These are phyloP conservation scores for Meteorus cinctellus DNA, from an alignment of 2,888 invertebrate genomes.

Conservation along the genomic window DNA sequence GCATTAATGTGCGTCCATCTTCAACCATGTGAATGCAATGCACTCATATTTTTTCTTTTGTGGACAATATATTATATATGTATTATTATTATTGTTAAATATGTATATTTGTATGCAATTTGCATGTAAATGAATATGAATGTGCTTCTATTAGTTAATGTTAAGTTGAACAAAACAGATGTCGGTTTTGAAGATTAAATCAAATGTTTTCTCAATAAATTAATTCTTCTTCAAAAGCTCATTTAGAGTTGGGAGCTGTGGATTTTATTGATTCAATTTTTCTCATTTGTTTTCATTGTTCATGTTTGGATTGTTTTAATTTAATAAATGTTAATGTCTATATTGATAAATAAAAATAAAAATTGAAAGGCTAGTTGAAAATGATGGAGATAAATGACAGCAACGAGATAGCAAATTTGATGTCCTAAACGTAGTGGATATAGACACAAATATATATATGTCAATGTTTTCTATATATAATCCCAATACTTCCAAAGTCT, in stretches of 20 bases:
- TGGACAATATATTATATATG: conserved; percentile 9
- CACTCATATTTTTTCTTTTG: not conserved
- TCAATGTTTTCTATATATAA: not conserved
- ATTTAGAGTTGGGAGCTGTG: too few species aligned
- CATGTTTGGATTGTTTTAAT: too few species aligned
- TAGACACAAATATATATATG: not conserved
- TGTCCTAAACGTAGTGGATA: not conserved
- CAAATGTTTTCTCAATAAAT: too few species aligned
- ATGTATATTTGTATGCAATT: not conserved
- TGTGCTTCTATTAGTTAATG: conserved; percentile 11
- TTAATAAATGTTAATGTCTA: too few species aligned
- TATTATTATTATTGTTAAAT: not conserved
- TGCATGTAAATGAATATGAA: not conserved
- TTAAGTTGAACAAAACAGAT: not conserved
- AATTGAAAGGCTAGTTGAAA: too few species aligned
- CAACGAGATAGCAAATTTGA: too few species aligned
- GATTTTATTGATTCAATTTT: too few species aligned
- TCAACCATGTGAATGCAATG: conserved; percentile 2
- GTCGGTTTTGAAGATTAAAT: too few species aligned
- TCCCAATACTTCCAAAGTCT: conserved; percentile 3
- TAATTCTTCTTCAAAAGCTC: too few species aligned
- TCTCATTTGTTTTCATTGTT: too few species aligned
- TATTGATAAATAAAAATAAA: too few species aligned
- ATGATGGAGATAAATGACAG: too few species aligned
- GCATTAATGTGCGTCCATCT: conserved; percentile 29